Conservation (phyloP, 2,797 vertebrate species). For the Champsocephalus esox region DNA sequence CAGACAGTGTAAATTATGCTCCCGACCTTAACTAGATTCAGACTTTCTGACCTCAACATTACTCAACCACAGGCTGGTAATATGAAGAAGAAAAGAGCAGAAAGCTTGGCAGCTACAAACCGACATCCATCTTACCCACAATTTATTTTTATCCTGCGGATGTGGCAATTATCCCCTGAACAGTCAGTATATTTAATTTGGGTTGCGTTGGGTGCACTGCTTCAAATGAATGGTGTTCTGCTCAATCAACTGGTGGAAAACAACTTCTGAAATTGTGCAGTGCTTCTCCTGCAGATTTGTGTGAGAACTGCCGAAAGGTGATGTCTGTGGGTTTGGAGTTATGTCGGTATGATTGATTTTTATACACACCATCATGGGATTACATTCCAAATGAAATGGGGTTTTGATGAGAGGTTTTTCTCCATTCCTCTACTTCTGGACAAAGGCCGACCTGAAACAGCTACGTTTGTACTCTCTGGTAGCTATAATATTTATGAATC, state of each 20-base stretch:
- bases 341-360: slow-evolving; percentile 61
- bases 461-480: slow-evolving; percentile 18
- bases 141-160: slow-evolving; percentile 43
- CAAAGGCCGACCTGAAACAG: slow-evolving; percentile 16
- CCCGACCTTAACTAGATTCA: slow-evolving; percentile 36
- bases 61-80: slow-evolving; percentile 50
- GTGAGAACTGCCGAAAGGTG: slow-evolving; percentile 20
- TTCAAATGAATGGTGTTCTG: slow-evolving; percentile 23
- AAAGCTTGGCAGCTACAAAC: slow-evolving; percentile 34
- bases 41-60: slow-evolving; percentile 32
- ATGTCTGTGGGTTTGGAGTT: slow-evolving; percentile 47
- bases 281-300: slow-evolving; percentile 23
- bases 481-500: slow-evolving; percentile 11
- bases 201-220: slow-evolving; percentile 17
- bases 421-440: slow-evolving; percentile 19
- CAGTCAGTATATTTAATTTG: slow-evolving; percentile 51
- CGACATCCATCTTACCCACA: slow-evolving; percentile 59
- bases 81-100: slow-evolving; percentile 15
- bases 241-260: slow-evolving; percentile 22
- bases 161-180: slow-evolving; percentile 39
- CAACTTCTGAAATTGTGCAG: slow-evolving; percentile 9
- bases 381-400: slow-evolving; percentile 53
- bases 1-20: slow-evolving; percentile 12
- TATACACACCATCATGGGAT: slow-evolving; percentile 45
- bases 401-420: slow-evolving; percentile 62